Conservation (phyloP, 2,888 invertebrate genomes). For the Pyrochroa serraticornis region DNA sequence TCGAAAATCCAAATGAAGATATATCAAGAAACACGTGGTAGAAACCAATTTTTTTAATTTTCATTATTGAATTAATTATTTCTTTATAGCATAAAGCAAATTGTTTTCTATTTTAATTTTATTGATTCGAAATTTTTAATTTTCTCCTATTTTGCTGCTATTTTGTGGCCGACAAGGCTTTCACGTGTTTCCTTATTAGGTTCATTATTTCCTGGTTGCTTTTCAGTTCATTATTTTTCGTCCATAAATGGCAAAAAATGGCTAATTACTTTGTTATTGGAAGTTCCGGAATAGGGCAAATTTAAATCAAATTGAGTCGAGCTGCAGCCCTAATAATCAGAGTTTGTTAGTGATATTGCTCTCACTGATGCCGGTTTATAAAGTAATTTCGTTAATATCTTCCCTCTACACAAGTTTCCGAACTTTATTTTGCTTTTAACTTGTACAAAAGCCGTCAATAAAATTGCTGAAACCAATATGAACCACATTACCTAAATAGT, state of each 20-base stretch:
- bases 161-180: too few species aligned
- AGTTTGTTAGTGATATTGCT: conserved; percentile 32
- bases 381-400: conserved; percentile 33
- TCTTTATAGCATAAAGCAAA: too few species aligned
- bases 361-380: conserved; percentile 28
- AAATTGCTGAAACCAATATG: conserved; percentile 17
- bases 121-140: too few species aligned
- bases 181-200: background rate
- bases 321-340: conserved; percentile 28
- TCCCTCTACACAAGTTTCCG: conserved; percentile 27
- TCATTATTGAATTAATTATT: too few species aligned
- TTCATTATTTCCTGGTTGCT: too few species aligned
- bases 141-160: too few species aligned
- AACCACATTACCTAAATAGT: background rate
- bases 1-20: too few species aligned
- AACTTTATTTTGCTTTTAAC: conserved; percentile 24
- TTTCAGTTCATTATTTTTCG: too few species aligned
- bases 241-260: background rate
- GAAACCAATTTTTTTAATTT: too few species aligned
- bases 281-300: conserved; percentile 24
- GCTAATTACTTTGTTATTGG: conserved; percentile 25
- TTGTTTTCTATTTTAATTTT: too few species aligned
- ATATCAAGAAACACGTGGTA: too few species aligned
- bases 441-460: conserved; percentile 12
- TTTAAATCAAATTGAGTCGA: conserved; percentile 29